A percentile compares a stretch with the other conserved stretches of the same genome.
phyloP scores from a whole-genome alignment of 2,888 invertebrate species.

The Agrotis clavis region DNA sequence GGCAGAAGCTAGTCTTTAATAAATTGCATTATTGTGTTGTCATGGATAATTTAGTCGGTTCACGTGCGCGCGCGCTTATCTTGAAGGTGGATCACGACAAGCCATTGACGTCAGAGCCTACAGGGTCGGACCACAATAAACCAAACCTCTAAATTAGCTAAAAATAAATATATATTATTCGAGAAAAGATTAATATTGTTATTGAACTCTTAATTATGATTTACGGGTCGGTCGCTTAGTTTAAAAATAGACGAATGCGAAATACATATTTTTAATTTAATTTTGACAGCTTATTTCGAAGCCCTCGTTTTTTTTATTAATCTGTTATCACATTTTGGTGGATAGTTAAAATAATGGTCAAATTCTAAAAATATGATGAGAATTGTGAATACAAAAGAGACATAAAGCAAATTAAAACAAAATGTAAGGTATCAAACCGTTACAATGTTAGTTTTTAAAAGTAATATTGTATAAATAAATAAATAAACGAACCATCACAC shows the following conservation, averaged over 20 bases:
- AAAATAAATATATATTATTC: slow-evolving; percentile 34
- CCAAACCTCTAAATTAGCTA: slow-evolving; percentile 41
- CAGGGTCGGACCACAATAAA: slow-evolving; percentile 70
- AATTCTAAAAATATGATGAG: too few species aligned
- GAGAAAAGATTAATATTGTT: slow-evolving; percentile 3
- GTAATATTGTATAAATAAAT: too few species aligned
- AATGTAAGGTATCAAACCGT: too few species aligned
- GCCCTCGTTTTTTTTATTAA: background rate
- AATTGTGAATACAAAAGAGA: too few species aligned
- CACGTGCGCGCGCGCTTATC: slow-evolving; percentile 67
- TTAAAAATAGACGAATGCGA: background rate
- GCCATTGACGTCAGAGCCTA: slow-evolving; percentile 76
- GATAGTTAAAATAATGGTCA: too few species aligned
- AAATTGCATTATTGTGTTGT: slow-evolving; percentile 51
- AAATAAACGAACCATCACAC: too few species aligned
- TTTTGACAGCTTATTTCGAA: background rate
- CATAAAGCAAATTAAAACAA: too few species aligned
- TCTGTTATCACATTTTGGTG: too few species aligned
- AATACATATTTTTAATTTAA: background rate
- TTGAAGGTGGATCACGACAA: slow-evolving; percentile 66
- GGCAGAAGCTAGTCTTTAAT: too few species aligned
- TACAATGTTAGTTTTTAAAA: too few species aligned
- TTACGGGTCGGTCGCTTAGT: slow-evolving; percentile 14
- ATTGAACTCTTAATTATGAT: slow-evolving; percentile 13
- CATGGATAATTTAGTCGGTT: slow-evolving; percentile 57